Conservation (phyloP, 2,113 vertebrate genomes). For the Montifringilla adamsi region DNA sequence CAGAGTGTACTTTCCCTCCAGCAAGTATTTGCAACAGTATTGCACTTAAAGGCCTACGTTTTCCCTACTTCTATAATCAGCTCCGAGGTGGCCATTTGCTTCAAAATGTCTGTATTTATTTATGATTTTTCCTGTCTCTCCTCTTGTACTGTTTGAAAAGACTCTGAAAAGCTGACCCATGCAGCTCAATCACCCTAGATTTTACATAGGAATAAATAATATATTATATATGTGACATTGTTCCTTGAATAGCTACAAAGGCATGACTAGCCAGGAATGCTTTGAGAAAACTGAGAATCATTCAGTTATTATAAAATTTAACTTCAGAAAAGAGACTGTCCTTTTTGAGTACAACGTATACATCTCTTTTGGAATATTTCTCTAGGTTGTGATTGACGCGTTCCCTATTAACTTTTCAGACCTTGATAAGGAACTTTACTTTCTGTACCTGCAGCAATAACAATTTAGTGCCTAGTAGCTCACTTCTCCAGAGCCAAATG, state of each 20-base stretch:
- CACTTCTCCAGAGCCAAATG: background rate
- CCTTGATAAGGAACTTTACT: background rate
- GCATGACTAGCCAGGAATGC: background rate
- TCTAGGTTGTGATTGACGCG: rapidly evolving
- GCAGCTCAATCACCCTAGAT: background rate
- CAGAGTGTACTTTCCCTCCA: background rate
- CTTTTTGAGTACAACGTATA: background rate
- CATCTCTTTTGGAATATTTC: background rate
- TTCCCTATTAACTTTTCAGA: background rate
- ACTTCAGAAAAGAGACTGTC: background rate
- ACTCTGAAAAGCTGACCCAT: background rate
- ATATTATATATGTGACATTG: background rate
- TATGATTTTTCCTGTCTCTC: background rate
- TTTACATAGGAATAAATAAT: background rate
- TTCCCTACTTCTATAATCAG: background rate
- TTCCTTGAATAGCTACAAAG: background rate
- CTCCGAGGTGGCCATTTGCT: background rate
- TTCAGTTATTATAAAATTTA: background rate
- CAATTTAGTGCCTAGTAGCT: background rate
- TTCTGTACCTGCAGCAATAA: background rate
- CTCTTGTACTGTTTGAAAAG: background rate
- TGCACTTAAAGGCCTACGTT: background rate
- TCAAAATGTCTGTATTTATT: background rate
- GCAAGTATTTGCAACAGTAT: background rate
- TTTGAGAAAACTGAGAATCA: background rate